Base-by-base conservation (phyloP, 2,797 vertebrate species). In the Naso thynnoides region DNA sequence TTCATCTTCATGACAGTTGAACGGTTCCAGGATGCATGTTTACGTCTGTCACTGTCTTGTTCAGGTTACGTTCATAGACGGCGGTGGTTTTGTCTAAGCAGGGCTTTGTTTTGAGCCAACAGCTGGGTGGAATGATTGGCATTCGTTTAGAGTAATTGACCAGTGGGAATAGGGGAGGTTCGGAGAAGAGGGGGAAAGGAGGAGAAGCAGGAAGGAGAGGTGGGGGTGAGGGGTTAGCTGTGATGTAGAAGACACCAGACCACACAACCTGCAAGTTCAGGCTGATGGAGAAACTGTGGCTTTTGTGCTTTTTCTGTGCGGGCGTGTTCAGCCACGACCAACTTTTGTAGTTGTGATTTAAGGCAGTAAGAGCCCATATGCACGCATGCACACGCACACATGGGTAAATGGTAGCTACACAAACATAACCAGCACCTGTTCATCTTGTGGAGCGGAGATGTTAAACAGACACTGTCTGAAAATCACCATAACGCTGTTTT, bases 81-180 rank as follows among this genome's bases (percentile, higher is more conserved):
- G 85, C 78, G 23, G 81, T 60, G 81, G 86, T 91, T 90, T 88
- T 88, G 89, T 93, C 93, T 93, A 83, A 84, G 76, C 79, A 83
- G 87, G 82, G 68, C 86, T 92, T 93, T 92, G 91, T 94, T 93
- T 94, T 89, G 91, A 90, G 90, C 91, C 91, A 92, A 93, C 93
- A 94, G 92, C 93, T 93, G 91, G 91, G 66, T 71, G 79, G 86
- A 93, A 92, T 95, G 93, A 94, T 88, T 94, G 93, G 87, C 93
- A 92, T 94, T 89, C 83, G 76, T 91, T 93, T 91, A 83, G 90
- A 92, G 89, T 93, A 92, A 93, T 91, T 91, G 90, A 86, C 88
- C 91, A 67, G 76, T 85, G 89, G 91, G 92, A 91, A 88, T 90
- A 89, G 66, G 75, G 83, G 82, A 80, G 77, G 76, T 78, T 76